phyloP scores from a whole-genome alignment of 2,888 invertebrate species.

The Lepidocyrtoides sp. region DNA sequence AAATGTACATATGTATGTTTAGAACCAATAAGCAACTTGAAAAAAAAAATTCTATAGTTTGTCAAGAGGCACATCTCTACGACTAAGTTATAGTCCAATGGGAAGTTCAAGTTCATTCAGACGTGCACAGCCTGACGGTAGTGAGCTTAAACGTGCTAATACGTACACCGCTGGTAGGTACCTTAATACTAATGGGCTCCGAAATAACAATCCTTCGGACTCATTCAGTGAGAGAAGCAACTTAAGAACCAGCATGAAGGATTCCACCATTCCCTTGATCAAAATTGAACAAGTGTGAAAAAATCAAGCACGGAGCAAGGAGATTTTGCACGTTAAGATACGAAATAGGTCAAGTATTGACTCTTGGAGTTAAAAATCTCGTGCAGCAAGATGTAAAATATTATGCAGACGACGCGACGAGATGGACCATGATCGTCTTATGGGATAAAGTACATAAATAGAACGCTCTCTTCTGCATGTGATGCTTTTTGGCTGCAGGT shows the following conservation, averaged over 20 bases:
- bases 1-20: too few species aligned
- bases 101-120: slow-evolving; percentile 42
- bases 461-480: too few species aligned
- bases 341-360: too few species aligned
- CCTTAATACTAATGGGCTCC: slow-evolving; percentile 1
- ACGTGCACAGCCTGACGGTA: slow-evolving; percentile 2
- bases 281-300: slow-evolving; percentile 72
- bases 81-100: slow-evolving; percentile 67
- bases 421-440: too few species aligned
- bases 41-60: slow-evolving; percentile 46
- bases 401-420: too few species aligned
- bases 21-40: background rate
- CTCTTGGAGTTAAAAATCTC: too few species aligned
- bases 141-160: slow-evolving; percentile 52
- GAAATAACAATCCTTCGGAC: background rate
- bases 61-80: slow-evolving; percentile 64
- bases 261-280: slow-evolving; percentile 74
- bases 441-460: too few species aligned
- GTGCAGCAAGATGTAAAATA: too few species aligned
- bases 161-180: slow-evolving; percentile 43
- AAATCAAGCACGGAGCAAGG: too few species aligned
- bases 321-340: too few species aligned
- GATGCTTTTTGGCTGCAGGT: too few species aligned
- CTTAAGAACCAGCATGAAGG: slow-evolving; percentile 67
- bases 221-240: slow-evolving; percentile 35